Evolutionary conservation across 2,797 vertebrate species (phyloP).

Genomic region (Chelon labrosus): DNA sequence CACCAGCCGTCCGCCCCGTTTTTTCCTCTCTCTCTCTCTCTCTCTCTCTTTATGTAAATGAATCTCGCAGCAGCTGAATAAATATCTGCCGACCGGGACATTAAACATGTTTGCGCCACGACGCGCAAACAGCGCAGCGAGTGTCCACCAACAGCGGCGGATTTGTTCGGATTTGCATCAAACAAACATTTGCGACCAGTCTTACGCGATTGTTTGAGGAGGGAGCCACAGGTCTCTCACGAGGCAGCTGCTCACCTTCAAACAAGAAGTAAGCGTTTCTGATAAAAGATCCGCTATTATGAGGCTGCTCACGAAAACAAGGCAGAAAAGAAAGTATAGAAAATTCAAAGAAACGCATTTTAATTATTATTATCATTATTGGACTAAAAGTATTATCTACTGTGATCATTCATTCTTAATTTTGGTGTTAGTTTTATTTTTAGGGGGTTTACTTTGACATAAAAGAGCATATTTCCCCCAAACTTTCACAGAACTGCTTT

Average conservation of each 20-base stretch:
- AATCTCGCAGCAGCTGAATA: conserved; percentile 80
- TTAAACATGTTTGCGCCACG: conserved; percentile 80
- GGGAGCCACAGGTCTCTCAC: conserved; percentile 47
- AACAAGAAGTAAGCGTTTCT: neutral
- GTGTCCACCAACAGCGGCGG: conserved; percentile 75
- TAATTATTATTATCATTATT: conserved; percentile 13
- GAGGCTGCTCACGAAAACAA: neutral
- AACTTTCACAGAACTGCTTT: neutral
- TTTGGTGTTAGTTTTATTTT: neutral
- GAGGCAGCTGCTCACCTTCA: conserved; percentile 72
- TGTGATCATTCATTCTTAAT: neutral
- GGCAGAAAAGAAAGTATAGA: conserved; percentile 1
- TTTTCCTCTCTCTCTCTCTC: neutral
- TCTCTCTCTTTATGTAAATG: conserved; percentile 63
- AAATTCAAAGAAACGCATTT: neutral
- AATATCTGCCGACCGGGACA: conserved; percentile 73
- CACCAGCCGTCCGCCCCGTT: conserved; percentile 25
- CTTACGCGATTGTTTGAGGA: conserved; percentile 70
- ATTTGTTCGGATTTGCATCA: conserved; percentile 83
- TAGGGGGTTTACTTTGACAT: neutral
- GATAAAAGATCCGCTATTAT: neutral
- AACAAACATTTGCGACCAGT: conserved; percentile 81
- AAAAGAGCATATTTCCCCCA: neutral
- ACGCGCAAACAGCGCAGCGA: conserved; percentile 74
- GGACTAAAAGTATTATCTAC: neutral